These are phyloP conservation scores for Rhingia campestris DNA, from an alignment of 2,888 invertebrate genomes.

Conservation along the genomic window DNA sequence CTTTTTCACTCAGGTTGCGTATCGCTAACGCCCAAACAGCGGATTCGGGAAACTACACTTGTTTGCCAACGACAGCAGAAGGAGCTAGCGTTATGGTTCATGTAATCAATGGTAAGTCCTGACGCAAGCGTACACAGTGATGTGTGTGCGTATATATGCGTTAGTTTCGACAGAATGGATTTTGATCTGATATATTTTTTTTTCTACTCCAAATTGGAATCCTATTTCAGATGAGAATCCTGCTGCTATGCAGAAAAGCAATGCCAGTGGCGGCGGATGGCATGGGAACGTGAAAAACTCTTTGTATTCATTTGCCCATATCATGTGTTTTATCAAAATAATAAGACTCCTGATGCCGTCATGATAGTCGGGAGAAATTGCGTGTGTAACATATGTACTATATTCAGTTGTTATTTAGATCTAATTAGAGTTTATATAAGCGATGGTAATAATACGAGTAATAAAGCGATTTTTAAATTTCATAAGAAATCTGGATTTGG, in stretches of 20 bases:
- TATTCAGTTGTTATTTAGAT: conserved; percentile 71
- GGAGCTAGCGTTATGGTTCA: conserved; percentile 93
- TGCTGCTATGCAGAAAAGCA: conserved; percentile 81
- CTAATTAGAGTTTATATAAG: conserved; percentile 72
- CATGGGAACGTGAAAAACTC: conserved; percentile 39
- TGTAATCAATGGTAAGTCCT: conserved; percentile 91
- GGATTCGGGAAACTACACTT: conserved; percentile 95
- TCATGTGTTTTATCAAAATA: conserved; percentile 66
- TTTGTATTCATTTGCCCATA: conserved; percentile 51
- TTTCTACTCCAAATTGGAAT: not conserved
- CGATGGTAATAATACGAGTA: conserved; percentile 42
- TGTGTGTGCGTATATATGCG: conserved; percentile 34
- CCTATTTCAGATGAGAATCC: conserved; percentile 79
- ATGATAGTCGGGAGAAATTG: conserved; percentile 52
- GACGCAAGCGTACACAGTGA: conserved; percentile 16
- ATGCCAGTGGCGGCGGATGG: conserved; percentile 46
- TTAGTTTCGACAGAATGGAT: conserved; percentile 20
- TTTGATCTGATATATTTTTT: not conserved
- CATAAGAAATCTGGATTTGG: conserved; percentile 45
- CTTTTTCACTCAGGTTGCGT: conserved; percentile 84
- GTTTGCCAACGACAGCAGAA: conserved; percentile 93
- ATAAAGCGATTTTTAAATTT: conserved; percentile 73
- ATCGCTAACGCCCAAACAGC: conserved; percentile 89
- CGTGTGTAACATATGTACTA: conserved; percentile 71
- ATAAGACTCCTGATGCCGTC: conserved; percentile 51